Base-by-base conservation (phyloP, 1,140 invertebrate species). In the Tetramorium simillimum region DNA sequence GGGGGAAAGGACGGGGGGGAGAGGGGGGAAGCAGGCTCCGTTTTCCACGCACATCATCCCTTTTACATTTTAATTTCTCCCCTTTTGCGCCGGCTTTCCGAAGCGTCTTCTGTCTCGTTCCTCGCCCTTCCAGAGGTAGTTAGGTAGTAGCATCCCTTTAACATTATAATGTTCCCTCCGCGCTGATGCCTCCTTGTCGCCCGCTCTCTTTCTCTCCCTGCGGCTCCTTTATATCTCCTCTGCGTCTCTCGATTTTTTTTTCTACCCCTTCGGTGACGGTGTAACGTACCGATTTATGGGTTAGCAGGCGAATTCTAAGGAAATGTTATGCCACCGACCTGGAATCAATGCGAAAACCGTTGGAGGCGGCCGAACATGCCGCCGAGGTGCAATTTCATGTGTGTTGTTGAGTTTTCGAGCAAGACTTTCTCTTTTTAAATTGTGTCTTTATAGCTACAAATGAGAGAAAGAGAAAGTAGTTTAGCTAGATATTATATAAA, bases 21-120 rank as follows among this genome's bases (percentile, higher is more conserved):
- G 43, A 51, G 49, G 63, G 65, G 63, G 73, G 76, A 70, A 62
- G 85, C 90, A 82, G 88, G 76, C 88, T 91, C 81, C 91, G 73
- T 93, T 94, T 94, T 94, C 90, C 93, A 93, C 92, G 93, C 93
- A 93, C 93, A 94, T 94, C 93, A 94, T 94, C 93, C 93, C 93
- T 94, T 94, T 94, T 94, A 94, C 92, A 94, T 94, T 94, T 94
- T 94, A 94, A 94, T 94, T 94, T 94, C 92, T 94, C 92, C 94
- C 94, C 93, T 94, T 94, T 94, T 93, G 89, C 92, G 72, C 86
- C 84, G 90, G 91, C 92, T 92, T 93, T 94, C 92, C 92, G 94
- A 93, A 93, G 90, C 87, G 86, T 90, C 87, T 76, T 81, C 62
- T 18, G n/a, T 62, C 63, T 65, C 89, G 60, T 69, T 75, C 60